Evolutionary conservation across 2,888 invertebrate species (phyloP).

Genomic region (Drosophila macrospina): DNA sequence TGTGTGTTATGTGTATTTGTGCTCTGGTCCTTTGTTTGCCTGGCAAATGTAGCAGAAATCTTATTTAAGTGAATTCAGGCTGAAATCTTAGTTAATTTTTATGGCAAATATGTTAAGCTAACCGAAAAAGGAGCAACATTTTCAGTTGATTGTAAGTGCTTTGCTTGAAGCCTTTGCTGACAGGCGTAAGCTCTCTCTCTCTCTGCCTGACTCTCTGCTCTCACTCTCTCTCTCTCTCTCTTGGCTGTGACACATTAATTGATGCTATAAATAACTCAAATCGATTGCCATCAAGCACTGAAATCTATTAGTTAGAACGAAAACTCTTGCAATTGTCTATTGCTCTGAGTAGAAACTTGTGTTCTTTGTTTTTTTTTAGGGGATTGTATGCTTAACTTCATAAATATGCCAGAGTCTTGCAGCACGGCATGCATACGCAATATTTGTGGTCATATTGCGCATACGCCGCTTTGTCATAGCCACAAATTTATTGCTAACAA

Average conservation of each 20-base stretch:
- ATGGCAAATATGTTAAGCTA: conserved; percentile 67
- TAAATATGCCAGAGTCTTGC: conserved; percentile 33
- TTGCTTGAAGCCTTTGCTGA: conserved; percentile 34
- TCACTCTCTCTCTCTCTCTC: background rate
- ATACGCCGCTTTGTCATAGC: conserved; percentile 45
- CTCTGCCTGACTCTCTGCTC: background rate
- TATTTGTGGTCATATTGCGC: conserved; percentile 46
- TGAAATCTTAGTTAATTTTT: conserved; percentile 80
- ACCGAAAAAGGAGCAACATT: conserved; percentile 19
- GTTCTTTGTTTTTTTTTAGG: background rate
- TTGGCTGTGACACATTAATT: conserved; percentile 52
- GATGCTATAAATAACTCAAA: conserved; percentile 47
- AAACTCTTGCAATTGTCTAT: conserved; percentile 6
- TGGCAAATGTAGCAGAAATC: conserved; percentile 68
- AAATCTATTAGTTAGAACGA: background rate
- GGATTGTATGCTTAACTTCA: conserved; percentile 12
- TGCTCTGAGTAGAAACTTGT: background rate
- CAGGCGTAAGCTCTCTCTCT: conserved; percentile 36
- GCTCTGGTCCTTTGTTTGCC: conserved; percentile 51
- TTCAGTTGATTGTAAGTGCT: conserved; percentile 29
- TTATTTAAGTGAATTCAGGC: conserved; percentile 78
- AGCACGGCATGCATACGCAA: conserved; percentile 39
- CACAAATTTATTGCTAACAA: conserved; percentile 46
- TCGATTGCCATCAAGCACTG: conserved; percentile 5
- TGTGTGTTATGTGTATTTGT: conserved; percentile 29